Conservation (phyloP, 2,113 vertebrate species). For the Pan paniscus region DNA sequence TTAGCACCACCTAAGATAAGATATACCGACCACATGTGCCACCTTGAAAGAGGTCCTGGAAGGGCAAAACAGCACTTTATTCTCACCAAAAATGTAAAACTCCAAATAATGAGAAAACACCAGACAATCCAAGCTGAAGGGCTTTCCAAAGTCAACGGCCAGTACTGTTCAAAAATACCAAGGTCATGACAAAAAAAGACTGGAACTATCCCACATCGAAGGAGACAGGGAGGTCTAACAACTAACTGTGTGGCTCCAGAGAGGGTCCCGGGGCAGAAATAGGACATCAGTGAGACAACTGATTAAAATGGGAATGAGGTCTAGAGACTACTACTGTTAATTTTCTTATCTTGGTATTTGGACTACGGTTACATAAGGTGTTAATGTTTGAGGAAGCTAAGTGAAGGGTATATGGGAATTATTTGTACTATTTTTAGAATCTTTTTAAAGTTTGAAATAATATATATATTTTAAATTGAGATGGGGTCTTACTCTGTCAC, state of each 20-base stretch:
- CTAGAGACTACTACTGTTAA: accelerated
- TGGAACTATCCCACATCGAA: too few relatives aligned
- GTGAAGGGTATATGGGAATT: not conserved
- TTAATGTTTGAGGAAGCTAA: not conserved
- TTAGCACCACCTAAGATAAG: not conserved
- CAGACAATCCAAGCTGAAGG: not conserved
- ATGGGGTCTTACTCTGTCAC: too few relatives aligned
- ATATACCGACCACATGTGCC: accelerated
- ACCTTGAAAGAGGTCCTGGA: not conserved
- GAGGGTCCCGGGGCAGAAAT: not conserved
- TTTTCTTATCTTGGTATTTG: not conserved
- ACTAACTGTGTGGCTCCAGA: too few relatives aligned
- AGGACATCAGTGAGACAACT: not conserved
- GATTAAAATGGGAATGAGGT: not conserved
- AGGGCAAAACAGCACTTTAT: accelerated
- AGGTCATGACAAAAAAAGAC: not conserved
- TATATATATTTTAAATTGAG: too few relatives aligned
- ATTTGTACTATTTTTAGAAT: not conserved
- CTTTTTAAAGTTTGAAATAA: not conserved
- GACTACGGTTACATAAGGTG: accelerated
- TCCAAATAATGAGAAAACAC: not conserved
- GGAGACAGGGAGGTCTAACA: not conserved
- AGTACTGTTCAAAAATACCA: not conserved
- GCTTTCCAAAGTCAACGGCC: not conserved
- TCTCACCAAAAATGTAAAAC: not conserved